Evolutionary conservation across 2,113 vertebrate genomes (phyloP).

Genomic region (Engystomops pustulosus): DNA sequence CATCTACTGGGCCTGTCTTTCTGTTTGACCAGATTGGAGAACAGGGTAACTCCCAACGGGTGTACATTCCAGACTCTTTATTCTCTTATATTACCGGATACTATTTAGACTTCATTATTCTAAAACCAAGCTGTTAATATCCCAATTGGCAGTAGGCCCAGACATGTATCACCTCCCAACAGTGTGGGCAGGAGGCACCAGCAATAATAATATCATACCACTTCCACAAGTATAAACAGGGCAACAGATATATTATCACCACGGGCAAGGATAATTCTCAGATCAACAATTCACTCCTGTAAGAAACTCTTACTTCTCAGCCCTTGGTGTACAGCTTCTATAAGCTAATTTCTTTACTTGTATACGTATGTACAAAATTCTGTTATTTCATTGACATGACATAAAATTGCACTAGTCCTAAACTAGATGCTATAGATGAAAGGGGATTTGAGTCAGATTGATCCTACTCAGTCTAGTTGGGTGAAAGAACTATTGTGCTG

Average conservation of each 20-base stretch:
- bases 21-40: not conserved
- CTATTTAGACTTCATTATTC: slow-evolving; percentile 7
- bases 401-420: too few species aligned
- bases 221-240: slow-evolving; percentile 1
- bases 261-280: not conserved
- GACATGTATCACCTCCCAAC: slow-evolving; percentile 11
- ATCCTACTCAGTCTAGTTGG: too few species aligned
- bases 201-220: not conserved
- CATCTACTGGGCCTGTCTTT: too few species aligned
- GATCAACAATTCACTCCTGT: not conserved
- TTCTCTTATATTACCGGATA: slow-evolving; percentile 18
- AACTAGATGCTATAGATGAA: too few species aligned
- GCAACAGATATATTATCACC: not conserved
- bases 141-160: slow-evolving; percentile 12
- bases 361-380: too few species aligned
- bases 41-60: not conserved
- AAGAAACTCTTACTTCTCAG: too few species aligned
- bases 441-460: too few species aligned
- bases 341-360: too few species aligned
- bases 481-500: too few species aligned
- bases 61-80: not conserved
- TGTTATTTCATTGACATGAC: too few species aligned
- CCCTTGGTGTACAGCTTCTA: too few species aligned
- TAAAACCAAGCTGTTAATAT: slow-evolving; percentile 21
- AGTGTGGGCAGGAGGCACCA: not conserved